Conservation (phyloP, 2,888 invertebrate species). For the Xestobium rufovillosum region DNA sequence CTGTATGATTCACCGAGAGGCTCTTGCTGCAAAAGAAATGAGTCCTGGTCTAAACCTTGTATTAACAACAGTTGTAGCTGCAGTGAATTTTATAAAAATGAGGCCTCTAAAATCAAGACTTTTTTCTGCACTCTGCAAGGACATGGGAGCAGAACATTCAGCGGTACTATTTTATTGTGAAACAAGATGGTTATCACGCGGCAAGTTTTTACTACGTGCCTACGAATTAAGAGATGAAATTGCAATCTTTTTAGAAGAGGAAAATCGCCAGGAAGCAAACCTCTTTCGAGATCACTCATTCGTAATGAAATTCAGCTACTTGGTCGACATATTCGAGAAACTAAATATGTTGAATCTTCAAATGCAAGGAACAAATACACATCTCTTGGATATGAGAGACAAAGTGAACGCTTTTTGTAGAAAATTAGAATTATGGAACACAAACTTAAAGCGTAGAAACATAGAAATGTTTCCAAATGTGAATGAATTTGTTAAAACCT, state of each 20-base stretch:
- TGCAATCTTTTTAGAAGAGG: conserved; percentile 15
- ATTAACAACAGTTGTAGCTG: conserved; percentile 6
- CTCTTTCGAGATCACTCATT: conserved; percentile 14
- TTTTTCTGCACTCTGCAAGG: conserved; percentile 16
- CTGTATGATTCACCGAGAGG: no score
- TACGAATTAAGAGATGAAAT: conserved; percentile 18
- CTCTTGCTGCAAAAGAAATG: conserved; percentile 18
- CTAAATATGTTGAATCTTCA: conserved; percentile 17
- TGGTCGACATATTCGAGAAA: conserved; percentile 21
- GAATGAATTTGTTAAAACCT: conserved; percentile 7
- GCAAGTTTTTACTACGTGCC: conserved; percentile 18
- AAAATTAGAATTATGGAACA: conserved; percentile 17
- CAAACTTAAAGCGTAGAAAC: conserved; percentile 9
- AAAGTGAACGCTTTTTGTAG: conserved; percentile 15
- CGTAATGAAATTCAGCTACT: conserved; percentile 18
- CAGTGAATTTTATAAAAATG: conserved; percentile 18
- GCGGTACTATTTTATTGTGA: conserved; percentile 20
- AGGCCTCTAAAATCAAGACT: conserved; percentile 16
- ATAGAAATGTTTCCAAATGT: conserved; percentile 13
- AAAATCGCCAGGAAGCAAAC: conserved; percentile 15
- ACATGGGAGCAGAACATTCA: conserved; percentile 19
- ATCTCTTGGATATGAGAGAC: conserved; percentile 15
- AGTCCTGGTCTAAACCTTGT: conserved; percentile 11
- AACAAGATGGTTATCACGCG: conserved; percentile 20
- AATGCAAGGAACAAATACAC: conserved; percentile 17